Percentiles rank a stretch among this genome's conserved stretches.
Evolutionary conservation across 2,113 vertebrate species (phyloP).

Genomic region (Isurus oxyrinchus): DNA sequence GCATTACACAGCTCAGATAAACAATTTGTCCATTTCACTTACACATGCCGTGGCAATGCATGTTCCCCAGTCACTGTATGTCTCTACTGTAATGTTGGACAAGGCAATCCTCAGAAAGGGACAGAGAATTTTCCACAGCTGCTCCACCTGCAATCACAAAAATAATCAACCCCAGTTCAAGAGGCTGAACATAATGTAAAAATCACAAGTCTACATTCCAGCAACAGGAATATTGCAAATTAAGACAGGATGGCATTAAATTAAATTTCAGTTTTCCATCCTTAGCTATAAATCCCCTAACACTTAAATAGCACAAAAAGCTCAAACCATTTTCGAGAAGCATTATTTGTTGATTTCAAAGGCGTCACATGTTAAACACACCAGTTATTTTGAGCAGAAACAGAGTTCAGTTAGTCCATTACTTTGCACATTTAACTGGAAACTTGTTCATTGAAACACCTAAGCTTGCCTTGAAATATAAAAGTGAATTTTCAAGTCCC

Average conservation of each 20-base stretch:
- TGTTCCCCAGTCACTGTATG: conserved; percentile 90
- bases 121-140: conserved; percentile 80
- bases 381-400: neutral
- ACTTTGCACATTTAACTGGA: neutral
- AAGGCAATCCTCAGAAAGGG: conserved; percentile 82
- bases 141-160: conserved; percentile 70
- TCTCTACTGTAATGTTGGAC: conserved; percentile 90
- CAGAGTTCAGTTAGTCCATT: neutral
- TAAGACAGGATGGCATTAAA: neutral
- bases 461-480: neutral
- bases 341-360: neutral
- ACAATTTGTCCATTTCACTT: conserved; percentile 50
- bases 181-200: neutral
- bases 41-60: conserved; percentile 96
- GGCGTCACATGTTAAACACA: neutral
- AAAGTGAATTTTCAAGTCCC: neutral
- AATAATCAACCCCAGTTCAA: neutral
- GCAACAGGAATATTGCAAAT: neutral
- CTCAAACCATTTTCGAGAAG: neutral
- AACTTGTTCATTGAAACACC: neutral
- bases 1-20: neutral
- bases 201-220: neutral
- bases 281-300: neutral
- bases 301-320: neutral
- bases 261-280: neutral